Base-by-base conservation (phyloP, 1,140 invertebrate genomes). In the Trichogramma pretiosum region DNA sequence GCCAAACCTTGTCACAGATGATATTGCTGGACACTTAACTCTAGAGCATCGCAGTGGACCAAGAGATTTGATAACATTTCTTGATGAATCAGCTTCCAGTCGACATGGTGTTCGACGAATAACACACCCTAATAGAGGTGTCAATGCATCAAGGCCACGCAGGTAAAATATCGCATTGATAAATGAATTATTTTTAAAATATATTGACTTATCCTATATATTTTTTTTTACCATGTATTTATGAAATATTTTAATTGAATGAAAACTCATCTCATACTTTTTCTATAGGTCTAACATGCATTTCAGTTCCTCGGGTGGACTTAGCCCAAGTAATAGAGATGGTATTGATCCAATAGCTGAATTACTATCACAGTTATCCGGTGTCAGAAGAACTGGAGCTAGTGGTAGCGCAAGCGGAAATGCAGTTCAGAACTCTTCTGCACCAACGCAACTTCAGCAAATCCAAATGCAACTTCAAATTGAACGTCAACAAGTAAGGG, bases 1-100 rank as follows among this genome's bases (percentile, higher is more conserved):
- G 70, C 93, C 94, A 48, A 98, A 97, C 77, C 82, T 94, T 65
- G 87, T 96, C 61, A 96, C 93, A 53, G 93, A 98, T 77, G 94
- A 98, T 76, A 95, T 98, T 76, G 85, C 91, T 56, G 89, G 89
- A 60, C 94, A 98, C 79, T 79, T 98, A 58, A 91, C 87, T 56
- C 70, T 96, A 53, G 93, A 98, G 65, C 94, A 98, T 76, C 82
- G 89, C 60, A 85, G 82, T 62, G 86, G 85, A 64, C 82, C 85
- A 52, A 78, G 87, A 64, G 87, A 90, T 74, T 76, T 90, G 59
- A 89, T 90, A 65, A 89, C 86, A 56, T 89, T 90, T 78, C 68
- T 89, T 58, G 90, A 94, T 74, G 90, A 93, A 72, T 87, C 89
- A 50, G 77, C 81, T 62, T 81, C 83, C 54, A 86, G 83, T 58